Base-by-base conservation (phyloP, 1,140 invertebrate genomes). In the Caenorhabditis remanei region DNA sequence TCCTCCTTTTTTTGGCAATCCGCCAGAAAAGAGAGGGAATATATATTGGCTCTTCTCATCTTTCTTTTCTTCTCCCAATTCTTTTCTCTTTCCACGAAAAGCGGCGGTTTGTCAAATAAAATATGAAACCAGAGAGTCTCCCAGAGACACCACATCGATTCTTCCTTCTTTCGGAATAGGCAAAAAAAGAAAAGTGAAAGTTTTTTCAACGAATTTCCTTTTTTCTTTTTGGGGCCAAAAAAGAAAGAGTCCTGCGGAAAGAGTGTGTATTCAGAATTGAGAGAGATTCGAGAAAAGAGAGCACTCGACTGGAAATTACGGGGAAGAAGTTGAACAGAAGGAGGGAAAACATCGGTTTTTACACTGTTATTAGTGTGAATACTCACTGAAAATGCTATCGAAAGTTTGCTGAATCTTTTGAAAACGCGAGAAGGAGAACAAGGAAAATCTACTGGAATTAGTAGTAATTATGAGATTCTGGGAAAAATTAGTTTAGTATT, bases 51-150 rank as follows among this genome's bases (percentile, higher is more conserved):
- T 53, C 50, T 61, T 61, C 24, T 32, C 58, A n/a, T 61, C 58
- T 61, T 61, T 61, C 58, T 61, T n/a, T 32, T 32, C 32, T 32
- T 32, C 32, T 2, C 2, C 32, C 55, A 19, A 58, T 58, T 14
- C n/a, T 79, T 46, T 50, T 50, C 43, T 50, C 40, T 19, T 50
- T 24, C 40, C 41, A 19, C 71, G 21, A 9, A 11, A 40, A 75
- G 67, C 24, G 40, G 14, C 40, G 71, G 71, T 79, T 79, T 79
- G 71, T 79, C 71, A 79, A 79, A 79, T 79, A 79, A 79, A 79
- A 79, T 79, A 79, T 79, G 71, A 79, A 79, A 79, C 71, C 71
- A 79, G 71, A 79, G 71, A 79, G 71, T 79, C 71, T 79, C n/a
- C 46, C 46, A 50, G 71, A 71, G 11, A 79, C 46, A 53, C 7